Percentiles rank a stretch among this genome's conserved stretches.
Conservation (phyloP, 2,797 vertebrate genomes). For the Lagorchestes hirsutus region DNA sequence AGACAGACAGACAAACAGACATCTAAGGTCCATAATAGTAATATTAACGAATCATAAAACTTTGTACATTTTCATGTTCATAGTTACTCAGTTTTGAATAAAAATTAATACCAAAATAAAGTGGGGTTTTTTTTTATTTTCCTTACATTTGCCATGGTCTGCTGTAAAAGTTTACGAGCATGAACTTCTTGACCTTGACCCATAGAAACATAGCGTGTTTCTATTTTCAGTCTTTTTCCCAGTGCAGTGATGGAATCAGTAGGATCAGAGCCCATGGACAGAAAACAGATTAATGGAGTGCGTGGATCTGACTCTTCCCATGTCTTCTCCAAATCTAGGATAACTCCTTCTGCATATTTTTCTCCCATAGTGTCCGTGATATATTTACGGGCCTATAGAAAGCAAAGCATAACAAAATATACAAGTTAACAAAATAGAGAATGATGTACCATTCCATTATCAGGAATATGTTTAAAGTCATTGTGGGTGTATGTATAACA, state of each 20-base stretch:
- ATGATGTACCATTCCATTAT: neutral
- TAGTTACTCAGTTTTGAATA: neutral
- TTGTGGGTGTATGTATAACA: neutral
- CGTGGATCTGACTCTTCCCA: conserved; percentile 95
- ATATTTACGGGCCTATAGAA: conserved; percentile 94
- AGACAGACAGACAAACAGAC: neutral
- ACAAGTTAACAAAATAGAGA: neutral
- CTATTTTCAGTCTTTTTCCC: conserved; percentile 93
- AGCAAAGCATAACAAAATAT: conserved; percentile 32
- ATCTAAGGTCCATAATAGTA: neutral
- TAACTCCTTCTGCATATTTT: conserved; percentile 92
- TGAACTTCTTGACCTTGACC: conserved; percentile 97
- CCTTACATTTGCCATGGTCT: conserved; percentile 94
- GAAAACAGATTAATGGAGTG: conserved; percentile 95
- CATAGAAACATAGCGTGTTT: conserved; percentile 95
- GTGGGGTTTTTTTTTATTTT: neutral
- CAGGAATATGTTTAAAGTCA: neutral
- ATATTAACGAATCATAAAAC: neutral
- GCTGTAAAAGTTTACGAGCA: conserved; percentile 94
- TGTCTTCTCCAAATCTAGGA: conserved; percentile 94
- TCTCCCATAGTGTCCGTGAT: conserved; percentile 93
- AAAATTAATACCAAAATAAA: conserved; percentile 3
- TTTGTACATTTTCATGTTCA: neutral
- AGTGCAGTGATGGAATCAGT: conserved; percentile 95
- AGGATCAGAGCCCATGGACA: conserved; percentile 98